phyloP scores from a whole-genome alignment of 2,888 invertebrate species.

The Scaptomyza parva region DNA sequence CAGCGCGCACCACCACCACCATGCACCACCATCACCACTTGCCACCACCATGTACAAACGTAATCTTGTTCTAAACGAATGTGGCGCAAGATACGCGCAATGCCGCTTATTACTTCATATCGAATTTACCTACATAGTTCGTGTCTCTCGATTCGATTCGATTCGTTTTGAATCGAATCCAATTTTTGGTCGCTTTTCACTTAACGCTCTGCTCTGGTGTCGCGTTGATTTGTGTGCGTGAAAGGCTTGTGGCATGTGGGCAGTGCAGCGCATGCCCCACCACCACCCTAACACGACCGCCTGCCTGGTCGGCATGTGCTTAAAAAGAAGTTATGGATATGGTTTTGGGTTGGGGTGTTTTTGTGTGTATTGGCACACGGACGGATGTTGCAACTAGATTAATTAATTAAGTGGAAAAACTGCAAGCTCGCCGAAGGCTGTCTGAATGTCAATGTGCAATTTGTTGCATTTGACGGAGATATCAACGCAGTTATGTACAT shows the following conservation, averaged over 20 bases:
- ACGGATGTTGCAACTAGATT: conserved; percentile 74
- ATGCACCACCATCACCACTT: no score
- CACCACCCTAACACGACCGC: neutral
- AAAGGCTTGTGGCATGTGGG: conserved; percentile 66
- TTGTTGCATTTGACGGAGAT: conserved; percentile 63
- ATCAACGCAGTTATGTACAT: conserved; percentile 18
- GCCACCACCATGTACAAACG: conserved; percentile 39
- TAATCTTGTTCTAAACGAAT: conserved; percentile 78
- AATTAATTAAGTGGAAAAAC: conserved; percentile 79
- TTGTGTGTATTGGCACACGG: conserved; percentile 55
- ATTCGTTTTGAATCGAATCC: conserved; percentile 10
- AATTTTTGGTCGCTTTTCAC: conserved; percentile 30
- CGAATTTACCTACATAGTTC: conserved; percentile 60
- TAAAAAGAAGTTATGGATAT: conserved; percentile 8
- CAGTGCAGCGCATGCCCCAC: conserved; percentile 18
- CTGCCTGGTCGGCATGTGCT: neutral
- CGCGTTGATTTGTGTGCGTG: conserved; percentile 66
- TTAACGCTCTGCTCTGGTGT: conserved; percentile 29
- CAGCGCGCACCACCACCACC: conserved; percentile 27
- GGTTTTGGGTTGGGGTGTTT: conserved; percentile 15
- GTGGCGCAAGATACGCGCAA: conserved; percentile 72
- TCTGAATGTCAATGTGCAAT: conserved; percentile 80
- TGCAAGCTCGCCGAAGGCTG: conserved; percentile 64
- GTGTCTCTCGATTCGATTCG: conserved; percentile 38
- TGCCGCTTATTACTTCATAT: conserved; percentile 72